phyloP scores from a whole-genome alignment of 2,113 vertebrate species.

The Octodon degus region DNA sequence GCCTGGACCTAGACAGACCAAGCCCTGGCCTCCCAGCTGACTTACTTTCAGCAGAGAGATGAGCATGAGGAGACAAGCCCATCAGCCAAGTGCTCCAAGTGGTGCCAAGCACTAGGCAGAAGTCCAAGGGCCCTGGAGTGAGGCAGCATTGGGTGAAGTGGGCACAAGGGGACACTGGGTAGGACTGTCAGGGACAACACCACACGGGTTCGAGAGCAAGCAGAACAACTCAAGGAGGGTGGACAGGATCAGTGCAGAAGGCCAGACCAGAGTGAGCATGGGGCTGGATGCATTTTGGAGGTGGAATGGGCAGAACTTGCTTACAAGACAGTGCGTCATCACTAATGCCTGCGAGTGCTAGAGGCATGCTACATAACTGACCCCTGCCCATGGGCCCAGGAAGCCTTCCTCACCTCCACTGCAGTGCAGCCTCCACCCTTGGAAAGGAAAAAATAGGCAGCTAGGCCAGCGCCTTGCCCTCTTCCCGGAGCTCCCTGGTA shows the following conservation, averaged over 20 bases:
- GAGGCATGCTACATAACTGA: not conserved
- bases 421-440: accelerated
- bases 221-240: accelerated
- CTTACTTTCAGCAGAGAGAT: not conserved
- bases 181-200: not conserved
- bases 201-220: too few species aligned
- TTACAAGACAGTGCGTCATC: not conserved
- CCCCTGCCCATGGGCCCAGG: accelerated
- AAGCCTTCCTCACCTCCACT: too few species aligned
- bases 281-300: not conserved
- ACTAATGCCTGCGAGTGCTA: not conserved
- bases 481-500: constrained; percentile 83
- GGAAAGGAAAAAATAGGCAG: not conserved
- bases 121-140: not conserved
- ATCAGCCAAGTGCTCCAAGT: not conserved
- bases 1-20: not conserved
- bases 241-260: too few species aligned
- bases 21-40: not conserved
- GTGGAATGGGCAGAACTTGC: too few species aligned
- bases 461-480: constrained; percentile 84
- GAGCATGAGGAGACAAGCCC: too few species aligned
- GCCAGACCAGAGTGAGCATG: too few species aligned
- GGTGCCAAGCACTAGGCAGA: accelerated
- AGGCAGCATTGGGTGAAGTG: not conserved
- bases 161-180: accelerated